A percentile compares a stretch with the other conserved stretches of the same genome.
Conservation (phyloP, 2,888 invertebrate genomes). For the Sphinx pinastri region DNA sequence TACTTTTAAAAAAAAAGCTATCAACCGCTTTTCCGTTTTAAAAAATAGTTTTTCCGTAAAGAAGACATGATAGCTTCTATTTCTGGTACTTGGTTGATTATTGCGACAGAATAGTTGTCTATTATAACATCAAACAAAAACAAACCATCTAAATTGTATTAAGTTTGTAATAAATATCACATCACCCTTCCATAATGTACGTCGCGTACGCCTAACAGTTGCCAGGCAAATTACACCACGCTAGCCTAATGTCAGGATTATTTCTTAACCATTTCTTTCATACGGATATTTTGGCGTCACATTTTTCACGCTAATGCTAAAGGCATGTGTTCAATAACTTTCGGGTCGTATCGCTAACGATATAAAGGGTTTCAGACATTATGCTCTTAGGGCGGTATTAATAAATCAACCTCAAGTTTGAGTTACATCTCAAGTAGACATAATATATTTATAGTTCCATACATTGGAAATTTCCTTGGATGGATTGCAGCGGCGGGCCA, state of each 20-base stretch:
- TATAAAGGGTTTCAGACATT: background rate
- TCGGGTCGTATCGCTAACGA: constrained; percentile 3
- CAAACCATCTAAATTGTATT: background rate
- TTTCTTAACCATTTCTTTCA: constrained; percentile 49
- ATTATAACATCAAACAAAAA: background rate
- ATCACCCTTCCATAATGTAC: constrained; percentile 45
- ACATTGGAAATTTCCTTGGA: no score
- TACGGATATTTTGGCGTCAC: constrained; percentile 37
- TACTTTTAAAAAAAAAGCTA: no score
- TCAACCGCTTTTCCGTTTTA: no score
- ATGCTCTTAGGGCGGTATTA: no score
- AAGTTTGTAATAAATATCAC: constrained; percentile 44
- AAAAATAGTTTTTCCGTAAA: no score
- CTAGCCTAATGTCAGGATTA: constrained; percentile 64
- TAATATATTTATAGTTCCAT: no score
- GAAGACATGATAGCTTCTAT: no score
- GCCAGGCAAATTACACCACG: constrained; percentile 66
- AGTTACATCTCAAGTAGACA: no score
- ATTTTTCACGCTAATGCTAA: constrained; percentile 38
- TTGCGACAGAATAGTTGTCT: background rate
- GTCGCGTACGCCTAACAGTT: constrained; percentile 54
- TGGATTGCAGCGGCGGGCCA: no score
- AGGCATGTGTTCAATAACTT: constrained; percentile 16
- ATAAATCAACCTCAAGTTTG: no score
- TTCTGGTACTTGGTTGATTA: no score